Evolutionary conservation across 2,888 invertebrate species (phyloP), one percentile per base, ranked within the genome.

Genomic region (Cataglyphis altisquamis): DNA sequence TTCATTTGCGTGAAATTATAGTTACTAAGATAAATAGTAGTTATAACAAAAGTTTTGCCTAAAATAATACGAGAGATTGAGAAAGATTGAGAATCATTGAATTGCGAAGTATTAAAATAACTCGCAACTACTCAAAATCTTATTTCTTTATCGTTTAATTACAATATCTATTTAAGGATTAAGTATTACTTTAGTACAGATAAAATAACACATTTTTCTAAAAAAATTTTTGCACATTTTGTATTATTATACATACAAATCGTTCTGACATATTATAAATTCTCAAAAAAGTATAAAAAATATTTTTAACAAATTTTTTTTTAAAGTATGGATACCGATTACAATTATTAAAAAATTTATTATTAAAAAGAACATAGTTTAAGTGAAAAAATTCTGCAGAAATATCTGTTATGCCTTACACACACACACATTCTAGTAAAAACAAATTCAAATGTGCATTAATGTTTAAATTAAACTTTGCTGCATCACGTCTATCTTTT

Each of bases 1-100:
- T 67, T 52, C 45, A 60, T 67, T 52, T 52, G 63, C 67, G 45
- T 45, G 32, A 81, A 81, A 70, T 84, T 62, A 45, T 25, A 60
- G 60, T 77, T 62, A 15, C 10, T 10, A 72, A 73, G 64, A 72
- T 68, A 75, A 73, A 77, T 21, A 32, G 18, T 36, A 60, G 62
- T 84, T 72, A 66, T 48, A 52, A 74, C 66, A 21, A 72, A 74
- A 83, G 57, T 78, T 78, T 41, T 15, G 57, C 8, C 32, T 57
- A 78, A 78, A 78, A 48, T 62, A 36, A 60, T 77, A 68, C 12
- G 72, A 18, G 48, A 72, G 78, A 21, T 21, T 21, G 21, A 21
- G 21, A 21, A 21, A 25, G 60, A 48, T 36, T 21, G 60, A 68
- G n/a, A 60, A 62, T 80, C 25, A 72, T 80, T 39, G 60, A 72